Evolutionary conservation across 2,888 invertebrate genomes (phyloP).

Genomic region (Congeria kusceri): DNA sequence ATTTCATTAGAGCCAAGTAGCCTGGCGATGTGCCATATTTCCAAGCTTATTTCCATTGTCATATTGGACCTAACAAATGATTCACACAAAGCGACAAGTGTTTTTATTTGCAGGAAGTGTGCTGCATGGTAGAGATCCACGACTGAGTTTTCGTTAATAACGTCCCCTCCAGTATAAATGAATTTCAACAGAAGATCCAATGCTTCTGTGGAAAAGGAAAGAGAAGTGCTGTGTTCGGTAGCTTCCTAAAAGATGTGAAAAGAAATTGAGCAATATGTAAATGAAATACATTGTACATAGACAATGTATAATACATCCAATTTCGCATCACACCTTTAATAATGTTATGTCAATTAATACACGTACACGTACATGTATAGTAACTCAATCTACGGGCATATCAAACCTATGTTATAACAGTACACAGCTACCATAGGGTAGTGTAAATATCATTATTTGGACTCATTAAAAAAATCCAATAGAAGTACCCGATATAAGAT

Average conservation of each 20-base stretch:
- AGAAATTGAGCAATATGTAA: too few species aligned
- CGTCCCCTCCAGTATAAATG: conserved; percentile 43
- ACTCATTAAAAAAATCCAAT: too few species aligned
- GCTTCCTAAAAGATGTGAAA: conserved; percentile 48
- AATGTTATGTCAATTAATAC: too few species aligned
- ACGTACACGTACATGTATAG: too few species aligned
- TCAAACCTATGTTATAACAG: too few species aligned
- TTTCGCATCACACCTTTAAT: too few species aligned
- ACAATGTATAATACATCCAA: too few species aligned
- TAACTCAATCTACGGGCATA: too few species aligned
- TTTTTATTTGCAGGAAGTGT: conserved; percentile 35
- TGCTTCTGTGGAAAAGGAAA: conserved; percentile 26
- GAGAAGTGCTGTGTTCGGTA: conserved; percentile 1
- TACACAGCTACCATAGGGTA: too few species aligned
- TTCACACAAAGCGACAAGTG: conserved; percentile 44
- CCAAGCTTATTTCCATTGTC: conserved; percentile 26
- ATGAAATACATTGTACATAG: too few species aligned
- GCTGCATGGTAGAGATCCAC: conserved; percentile 39
- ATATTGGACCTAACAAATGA: conserved; percentile 30
- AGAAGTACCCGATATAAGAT: too few species aligned
- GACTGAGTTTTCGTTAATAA: conserved; percentile 15
- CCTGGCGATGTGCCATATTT: conserved; percentile 51
- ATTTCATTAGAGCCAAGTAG: conserved; percentile 27
- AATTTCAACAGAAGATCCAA: conserved; percentile 37
- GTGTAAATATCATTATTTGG: too few species aligned